Base-by-base conservation (phyloP, 2,113 vertebrate genomes). In the Planiliza haematocheilus region DNA sequence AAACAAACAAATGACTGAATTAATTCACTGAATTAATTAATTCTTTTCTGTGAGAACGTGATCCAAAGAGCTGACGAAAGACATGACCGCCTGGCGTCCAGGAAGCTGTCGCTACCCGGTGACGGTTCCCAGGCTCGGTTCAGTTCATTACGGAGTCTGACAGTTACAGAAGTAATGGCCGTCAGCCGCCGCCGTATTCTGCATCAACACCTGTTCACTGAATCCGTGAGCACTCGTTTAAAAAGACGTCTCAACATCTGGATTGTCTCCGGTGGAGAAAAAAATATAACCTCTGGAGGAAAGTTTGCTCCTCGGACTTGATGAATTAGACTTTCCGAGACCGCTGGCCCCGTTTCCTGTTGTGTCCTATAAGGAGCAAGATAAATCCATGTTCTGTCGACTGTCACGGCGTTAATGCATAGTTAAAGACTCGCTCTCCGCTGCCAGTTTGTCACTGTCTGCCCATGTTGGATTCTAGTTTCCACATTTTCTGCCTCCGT, bases 251-350 rank as follows among this genome's bases (percentile, higher is more conserved):
- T 55, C 13, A 10, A 12, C 72, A 73, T 69, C 45, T 79, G 61
- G 17, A 58, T 34, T 2, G 17, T 59, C 36, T 50, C 48, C 46
- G 68, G 52, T 59, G 39, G 3, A 24, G 3, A 24, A 30, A 62
- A 74, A 11, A 24, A 7, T n/a, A n/a, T n/a, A 10, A 37, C 70
- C 43, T 43, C 46, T 45, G n/a, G 49, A 18, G 17, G 10, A 43
- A 84, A 43, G 53, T 66, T 5, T 30, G 24, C 3, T 30, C 43
- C 12, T 69, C 12, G 17, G 36, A 46, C 51, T 24, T 41, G 70
- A 77, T 61, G 11, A 67, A 84, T 76, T 39, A 59, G 8, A 56
- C 52, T 45, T n/a, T n/a, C n/a, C n/a, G n/a, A n/a, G n/a, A n/a
- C n/a, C n/a, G n/a, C n/a, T 67, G 63, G 70, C 59, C 73, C 41